Evolutionary conservation across 1,140 invertebrate species (phyloP).

Genomic region (Leptopilina clavipes): DNA sequence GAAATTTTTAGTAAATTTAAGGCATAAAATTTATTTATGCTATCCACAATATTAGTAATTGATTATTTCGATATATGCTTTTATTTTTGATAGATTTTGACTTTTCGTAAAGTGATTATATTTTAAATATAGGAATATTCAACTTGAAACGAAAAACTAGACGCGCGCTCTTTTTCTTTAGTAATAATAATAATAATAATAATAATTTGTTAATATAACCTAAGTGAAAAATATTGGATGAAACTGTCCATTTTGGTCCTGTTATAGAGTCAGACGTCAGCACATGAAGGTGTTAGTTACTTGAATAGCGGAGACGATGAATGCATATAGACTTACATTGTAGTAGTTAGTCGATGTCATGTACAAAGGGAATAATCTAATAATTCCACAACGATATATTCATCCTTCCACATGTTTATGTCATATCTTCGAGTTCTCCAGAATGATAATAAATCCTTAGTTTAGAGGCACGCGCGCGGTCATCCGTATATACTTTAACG

Average conservation of each 20-base stretch:
- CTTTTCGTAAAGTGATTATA: too few species aligned
- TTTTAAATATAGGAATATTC: too few species aligned
- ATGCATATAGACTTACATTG: not conserved
- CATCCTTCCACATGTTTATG: conserved; percentile 1
- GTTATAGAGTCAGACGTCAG: not conserved
- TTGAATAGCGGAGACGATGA: not conserved
- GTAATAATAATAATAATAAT: too few species aligned
- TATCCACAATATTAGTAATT: too few species aligned
- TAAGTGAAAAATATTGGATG: too few species aligned
- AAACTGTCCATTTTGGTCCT: not conserved
- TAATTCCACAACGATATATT: conserved; percentile 7
- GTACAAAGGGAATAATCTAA: conserved; percentile 23
- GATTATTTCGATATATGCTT: too few species aligned
- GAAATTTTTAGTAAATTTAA: too few species aligned
- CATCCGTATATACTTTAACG: conserved; percentile 3
- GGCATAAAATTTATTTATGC: too few species aligned
- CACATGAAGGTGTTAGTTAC: not conserved
- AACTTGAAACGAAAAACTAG: too few species aligned
- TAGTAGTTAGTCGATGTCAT: not conserved
- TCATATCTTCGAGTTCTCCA: not conserved
- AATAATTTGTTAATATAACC: too few species aligned
- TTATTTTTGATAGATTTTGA: too few species aligned
- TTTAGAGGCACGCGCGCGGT: conserved; percentile 23
- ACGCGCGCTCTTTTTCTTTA: too few species aligned
- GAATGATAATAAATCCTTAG: conserved; percentile 14